phyloP scores from a whole-genome alignment of 2,797 vertebrate genomes.

The Mus spretus region DNA sequence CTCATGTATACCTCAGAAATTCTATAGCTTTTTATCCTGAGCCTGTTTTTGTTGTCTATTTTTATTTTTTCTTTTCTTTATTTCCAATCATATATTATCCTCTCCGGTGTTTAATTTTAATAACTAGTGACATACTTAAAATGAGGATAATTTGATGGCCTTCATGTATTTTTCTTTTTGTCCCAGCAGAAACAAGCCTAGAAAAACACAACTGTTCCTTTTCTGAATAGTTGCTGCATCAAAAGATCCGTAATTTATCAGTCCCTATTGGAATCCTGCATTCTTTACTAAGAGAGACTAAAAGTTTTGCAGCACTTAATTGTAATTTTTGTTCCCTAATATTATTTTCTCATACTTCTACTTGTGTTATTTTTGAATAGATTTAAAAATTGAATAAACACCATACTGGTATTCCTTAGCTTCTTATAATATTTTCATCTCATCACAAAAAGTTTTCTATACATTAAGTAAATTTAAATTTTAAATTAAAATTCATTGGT shows the following conservation, averaged over 20 bases:
- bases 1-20: not conserved
- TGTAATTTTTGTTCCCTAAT: not conserved
- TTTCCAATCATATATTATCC: not conserved
- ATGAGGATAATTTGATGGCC: not conserved
- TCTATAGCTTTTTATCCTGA: not conserved
- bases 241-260: not conserved
- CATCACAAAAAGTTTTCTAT: not conserved
- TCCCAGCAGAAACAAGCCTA: not conserved
- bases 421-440: not conserved
- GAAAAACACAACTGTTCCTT: not conserved
- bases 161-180: not conserved
- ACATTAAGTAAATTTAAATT: not conserved
- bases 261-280: not conserved
- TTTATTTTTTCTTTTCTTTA: too few relatives aligned
- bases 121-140: not conserved
- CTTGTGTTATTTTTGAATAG: not conserved
- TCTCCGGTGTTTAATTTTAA: not conserved
- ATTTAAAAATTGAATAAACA: not conserved
- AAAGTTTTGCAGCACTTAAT: not conserved
- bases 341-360: not conserved
- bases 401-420: not conserved
- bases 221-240: not conserved
- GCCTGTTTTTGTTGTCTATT: not conserved
- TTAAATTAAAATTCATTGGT: not conserved
- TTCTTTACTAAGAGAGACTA: not conserved